Evolutionary conservation across 2,797 vertebrate genomes (phyloP), one percentile per base, ranked within the genome.

Genomic region (Margarornis squamiger): DNA sequence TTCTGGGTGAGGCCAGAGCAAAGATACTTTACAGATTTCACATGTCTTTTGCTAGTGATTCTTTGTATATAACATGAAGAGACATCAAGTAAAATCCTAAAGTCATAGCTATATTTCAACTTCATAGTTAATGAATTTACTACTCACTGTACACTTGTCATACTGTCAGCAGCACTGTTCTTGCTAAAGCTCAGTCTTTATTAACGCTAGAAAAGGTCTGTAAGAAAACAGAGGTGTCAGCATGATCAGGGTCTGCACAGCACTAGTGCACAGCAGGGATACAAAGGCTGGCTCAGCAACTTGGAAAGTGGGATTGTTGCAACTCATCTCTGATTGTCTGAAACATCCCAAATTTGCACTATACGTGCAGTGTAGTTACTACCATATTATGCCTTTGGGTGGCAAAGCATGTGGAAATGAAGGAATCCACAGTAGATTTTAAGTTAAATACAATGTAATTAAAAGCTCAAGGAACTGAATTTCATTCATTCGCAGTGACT

Each of bases 191-290:
- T 77, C 38, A 27, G 52, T 62, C 54, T 89, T 89, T 75, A 75
- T 5, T 48, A 39, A 73, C 32, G 43, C 26, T 41, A 39, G 48
- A 88, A 91, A 57, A 80, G 29, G 15, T 51, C 52, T 86, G 49
- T 52, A 71, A 58, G 75, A 73, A 66, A 94, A 93, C 0, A 0
- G 58, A 78, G 38, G 22, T 36, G 78, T 97, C 96, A 96, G 93
- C 95, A 93, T 2, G 1, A 88, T 15, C 49, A 14, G 24, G 14
- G 72, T 26, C 43, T 21, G 72, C n/a, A n/a, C 2, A 4, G 72
- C 84, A 82, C 14, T 21, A 57, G 26, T 4, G 54, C 43, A 62
- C 0, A 1, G 36, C 4, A 2, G 23, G 58, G 46, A 18, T 5
- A 86, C 26, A 93, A 82, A 71, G 92, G 48, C 67, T 51, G 52